These are phyloP conservation scores for Harpalus rufipes DNA, from an alignment of 2,888 invertebrate genomes.

Conservation along the genomic window DNA sequence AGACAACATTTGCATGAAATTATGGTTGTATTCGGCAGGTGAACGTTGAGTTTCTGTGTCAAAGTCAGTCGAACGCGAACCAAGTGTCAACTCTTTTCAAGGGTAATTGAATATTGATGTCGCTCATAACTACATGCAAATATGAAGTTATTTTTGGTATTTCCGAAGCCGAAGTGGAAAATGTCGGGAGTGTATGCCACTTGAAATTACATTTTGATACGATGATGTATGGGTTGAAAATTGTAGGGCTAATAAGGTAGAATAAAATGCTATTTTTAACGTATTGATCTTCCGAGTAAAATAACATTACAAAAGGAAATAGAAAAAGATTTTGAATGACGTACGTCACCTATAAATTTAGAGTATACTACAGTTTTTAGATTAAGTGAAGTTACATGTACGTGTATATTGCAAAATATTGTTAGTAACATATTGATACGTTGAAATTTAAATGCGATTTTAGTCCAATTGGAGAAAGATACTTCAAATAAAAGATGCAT, in stretches of 20 bases:
- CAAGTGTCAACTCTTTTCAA: constrained; percentile 38
- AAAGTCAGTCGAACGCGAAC: constrained; percentile 30
- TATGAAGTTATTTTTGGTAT: constrained; percentile 4
- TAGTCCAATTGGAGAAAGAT: too few species aligned
- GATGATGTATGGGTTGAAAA: neutral
- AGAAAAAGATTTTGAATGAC: neutral
- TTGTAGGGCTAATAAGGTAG: neutral
- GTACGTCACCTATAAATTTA: neutral
- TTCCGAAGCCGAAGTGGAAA: neutral
- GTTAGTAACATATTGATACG: too few species aligned
- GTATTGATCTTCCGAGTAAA: neutral
- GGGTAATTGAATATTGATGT: constrained; percentile 45
- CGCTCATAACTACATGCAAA: constrained; percentile 1
- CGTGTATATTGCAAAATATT: too few species aligned
- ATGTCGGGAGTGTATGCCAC: neutral
- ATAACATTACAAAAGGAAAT: neutral
- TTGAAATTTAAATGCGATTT: too few species aligned
- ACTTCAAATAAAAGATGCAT: too few species aligned
- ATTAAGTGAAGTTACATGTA: too few species aligned
- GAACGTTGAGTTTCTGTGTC: constrained; percentile 28
- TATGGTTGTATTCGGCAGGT: constrained; percentile 27
- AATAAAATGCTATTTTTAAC: neutral
- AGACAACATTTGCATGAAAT: neutral
- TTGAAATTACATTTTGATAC: neutral
- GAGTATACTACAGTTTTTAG: too few species aligned